These are phyloP conservation scores for Denticeps clupeoides DNA, from an alignment of 2,797 vertebrate species.

Conservation along the genomic window DNA sequence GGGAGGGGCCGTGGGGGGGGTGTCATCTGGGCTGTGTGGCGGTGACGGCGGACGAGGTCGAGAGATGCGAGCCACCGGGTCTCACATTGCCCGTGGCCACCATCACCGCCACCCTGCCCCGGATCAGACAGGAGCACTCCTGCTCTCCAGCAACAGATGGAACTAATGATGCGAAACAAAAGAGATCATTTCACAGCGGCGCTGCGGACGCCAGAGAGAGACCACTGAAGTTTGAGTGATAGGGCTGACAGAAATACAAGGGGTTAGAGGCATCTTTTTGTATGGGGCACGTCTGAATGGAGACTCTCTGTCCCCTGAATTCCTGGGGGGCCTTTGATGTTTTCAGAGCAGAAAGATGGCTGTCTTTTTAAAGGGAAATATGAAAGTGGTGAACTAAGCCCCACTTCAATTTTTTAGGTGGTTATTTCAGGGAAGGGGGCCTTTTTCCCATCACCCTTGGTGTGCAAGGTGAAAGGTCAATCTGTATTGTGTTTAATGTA, in stretches of 20 bases:
- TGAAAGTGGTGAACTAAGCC: conserved; percentile 32
- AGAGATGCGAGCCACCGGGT: conserved; percentile 41
- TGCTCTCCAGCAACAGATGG: conserved; percentile 78
- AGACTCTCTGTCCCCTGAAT: conserved; percentile 29
- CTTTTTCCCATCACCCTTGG: background rate
- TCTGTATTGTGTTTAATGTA: background rate
- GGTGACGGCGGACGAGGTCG: conserved; percentile 32
- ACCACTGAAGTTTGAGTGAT: conserved; percentile 61
- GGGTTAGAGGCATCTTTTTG: conserved; percentile 46
- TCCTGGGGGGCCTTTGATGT: conserved; percentile 56
- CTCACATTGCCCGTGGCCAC: conserved; percentile 60
- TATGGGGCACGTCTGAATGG: conserved; percentile 40
- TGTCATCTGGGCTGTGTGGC: conserved; percentile 22
- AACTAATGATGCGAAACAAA: conserved; percentile 84
- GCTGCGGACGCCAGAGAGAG: conserved; percentile 61
- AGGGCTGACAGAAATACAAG: conserved; percentile 51
- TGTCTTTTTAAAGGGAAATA: conserved; percentile 36
- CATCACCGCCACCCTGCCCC: conserved; percentile 60
- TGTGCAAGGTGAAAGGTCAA: background rate
- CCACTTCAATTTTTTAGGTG: conserved; percentile 26
- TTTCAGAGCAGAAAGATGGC: conserved; percentile 36
- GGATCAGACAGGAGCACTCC: conserved; percentile 59
- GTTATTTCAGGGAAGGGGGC: conserved; percentile 16
- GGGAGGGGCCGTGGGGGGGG: background rate
- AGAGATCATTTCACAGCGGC: conserved; percentile 72